phyloP scores from a whole-genome alignment of 2,888 invertebrate genomes.

The Colletes collaris region DNA sequence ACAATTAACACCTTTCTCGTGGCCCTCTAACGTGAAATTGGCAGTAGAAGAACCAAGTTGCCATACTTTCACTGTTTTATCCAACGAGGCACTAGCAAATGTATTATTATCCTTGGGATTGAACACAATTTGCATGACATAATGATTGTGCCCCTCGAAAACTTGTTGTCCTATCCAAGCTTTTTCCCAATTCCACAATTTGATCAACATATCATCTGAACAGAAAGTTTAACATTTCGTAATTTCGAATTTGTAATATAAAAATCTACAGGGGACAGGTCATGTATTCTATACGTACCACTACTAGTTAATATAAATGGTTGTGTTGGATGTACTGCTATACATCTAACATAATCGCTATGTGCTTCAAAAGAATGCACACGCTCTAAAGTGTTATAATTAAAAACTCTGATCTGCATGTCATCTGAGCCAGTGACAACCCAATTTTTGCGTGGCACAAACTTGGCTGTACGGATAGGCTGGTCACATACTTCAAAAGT shows the following conservation, averaged over 20 bases:
- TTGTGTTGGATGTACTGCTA: constrained; percentile 98
- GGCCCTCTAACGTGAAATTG: constrained; percentile 98
- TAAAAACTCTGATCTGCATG: constrained; percentile 97
- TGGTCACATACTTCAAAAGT: constrained; percentile 97
- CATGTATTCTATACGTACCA: constrained; percentile 86
- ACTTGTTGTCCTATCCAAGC: constrained; percentile 99
- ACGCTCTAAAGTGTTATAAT: constrained; percentile 98
- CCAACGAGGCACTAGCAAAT: constrained; percentile 99
- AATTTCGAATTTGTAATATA: neutral
- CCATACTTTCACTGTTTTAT: constrained; percentile 99
- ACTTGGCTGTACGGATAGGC: constrained; percentile 97
- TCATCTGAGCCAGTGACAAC: constrained; percentile 98
- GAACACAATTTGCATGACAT: constrained; percentile 99
- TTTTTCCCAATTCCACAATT: constrained; percentile 99
- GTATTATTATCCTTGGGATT: constrained; percentile 99
- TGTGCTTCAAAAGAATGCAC: constrained; percentile 99
- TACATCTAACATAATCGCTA: constrained; percentile 98
- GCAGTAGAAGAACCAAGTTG: constrained; percentile 98
- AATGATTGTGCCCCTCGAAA: constrained; percentile 99
- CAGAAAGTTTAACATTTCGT: neutral
- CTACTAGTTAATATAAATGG: constrained; percentile 98
- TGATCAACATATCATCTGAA: constrained; percentile 98
- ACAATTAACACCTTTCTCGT: constrained; percentile 99
- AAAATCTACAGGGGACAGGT: neutral
- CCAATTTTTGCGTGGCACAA: constrained; percentile 99